Percentiles rank a stretch among this genome's conserved stretches.
Conservation (phyloP, 1,140 invertebrate species). For the Pararge aegeria region DNA sequence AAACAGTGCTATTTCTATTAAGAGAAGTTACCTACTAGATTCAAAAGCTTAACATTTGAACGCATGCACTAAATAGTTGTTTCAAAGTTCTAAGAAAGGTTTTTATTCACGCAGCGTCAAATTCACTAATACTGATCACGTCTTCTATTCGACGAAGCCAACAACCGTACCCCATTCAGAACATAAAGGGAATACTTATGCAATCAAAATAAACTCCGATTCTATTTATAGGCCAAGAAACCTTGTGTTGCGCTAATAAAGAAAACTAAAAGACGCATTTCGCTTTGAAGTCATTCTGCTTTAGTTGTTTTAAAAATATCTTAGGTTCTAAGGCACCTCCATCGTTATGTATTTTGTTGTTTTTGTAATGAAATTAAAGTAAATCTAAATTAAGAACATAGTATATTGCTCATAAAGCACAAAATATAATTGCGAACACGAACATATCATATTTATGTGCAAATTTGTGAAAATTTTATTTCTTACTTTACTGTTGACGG, state of each 20-base stretch:
- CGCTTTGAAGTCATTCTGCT: constrained; percentile 3
- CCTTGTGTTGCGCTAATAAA: constrained; percentile 18
- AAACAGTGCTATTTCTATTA: too few species aligned
- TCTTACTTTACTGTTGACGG: not conserved
- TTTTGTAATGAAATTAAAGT: too few species aligned
- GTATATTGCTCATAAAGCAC: too few species aligned
- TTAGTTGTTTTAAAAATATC: not conserved
- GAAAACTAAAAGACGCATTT: constrained; percentile 15
- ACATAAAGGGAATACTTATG: constrained; percentile 40
- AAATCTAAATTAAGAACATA: too few species aligned
- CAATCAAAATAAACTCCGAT: constrained; percentile 40
- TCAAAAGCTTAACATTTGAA: too few species aligned
- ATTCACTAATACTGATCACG: constrained; percentile 44
- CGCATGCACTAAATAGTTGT: not conserved
- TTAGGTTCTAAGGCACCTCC: too few species aligned
- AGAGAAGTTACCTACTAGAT: too few species aligned
- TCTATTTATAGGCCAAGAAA: constrained; percentile 21
- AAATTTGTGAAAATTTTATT: not conserved
- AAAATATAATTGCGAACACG: too few species aligned
- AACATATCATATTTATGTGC: not conserved
- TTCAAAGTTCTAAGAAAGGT: constrained; percentile 5
- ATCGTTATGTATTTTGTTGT: too few species aligned
- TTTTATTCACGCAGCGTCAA: constrained; percentile 21
- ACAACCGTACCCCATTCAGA: constrained; percentile 37
- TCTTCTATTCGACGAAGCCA: constrained; percentile 39